phyloP scores from a whole-genome alignment of 2,797 vertebrate genomes.

The Sebastes oblongus region DNA sequence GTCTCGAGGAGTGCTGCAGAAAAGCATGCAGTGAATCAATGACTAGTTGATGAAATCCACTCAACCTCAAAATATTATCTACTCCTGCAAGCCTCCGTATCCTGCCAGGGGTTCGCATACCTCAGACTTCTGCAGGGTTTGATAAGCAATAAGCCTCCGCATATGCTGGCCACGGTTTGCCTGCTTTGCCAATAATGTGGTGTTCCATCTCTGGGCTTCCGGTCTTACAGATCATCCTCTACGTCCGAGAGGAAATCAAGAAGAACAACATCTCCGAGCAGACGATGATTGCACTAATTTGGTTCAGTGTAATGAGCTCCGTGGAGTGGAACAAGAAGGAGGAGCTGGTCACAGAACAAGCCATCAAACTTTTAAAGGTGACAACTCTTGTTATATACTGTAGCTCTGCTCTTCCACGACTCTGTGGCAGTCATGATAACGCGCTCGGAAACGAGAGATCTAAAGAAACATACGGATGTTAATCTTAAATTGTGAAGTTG shows the following conservation, averaged over 20 bases:
- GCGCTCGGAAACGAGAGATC: not conserved
- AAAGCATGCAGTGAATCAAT: slow-evolving; percentile 28
- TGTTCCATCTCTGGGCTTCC: not conserved
- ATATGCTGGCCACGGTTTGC: not conserved
- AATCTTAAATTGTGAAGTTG: slow-evolving; percentile 6
- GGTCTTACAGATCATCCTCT: slow-evolving; percentile 86
- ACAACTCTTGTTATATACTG: slow-evolving; percentile 9
- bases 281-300: slow-evolving; percentile 90
- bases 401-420: not conserved
- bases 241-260: slow-evolving; percentile 92
- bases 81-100: not conserved
- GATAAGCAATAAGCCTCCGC: slow-evolving; percentile 18
- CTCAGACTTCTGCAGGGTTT: slow-evolving; percentile 5
- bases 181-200: slow-evolving; percentile 12
- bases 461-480: not conserved
- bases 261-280: slow-evolving; percentile 93
- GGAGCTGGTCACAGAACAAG: slow-evolving; percentile 96
- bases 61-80: slow-evolving; percentile 39
- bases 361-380: slow-evolving; percentile 98
- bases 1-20: slow-evolving; percentile 14
- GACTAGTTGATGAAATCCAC: slow-evolving; percentile 38
- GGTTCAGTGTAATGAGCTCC: slow-evolving; percentile 93
- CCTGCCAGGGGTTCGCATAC: not conserved
- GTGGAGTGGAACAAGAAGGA: slow-evolving; percentile 98
- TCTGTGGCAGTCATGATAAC: not conserved